Base-by-base conservation (phyloP, 2,888 invertebrate genomes). In the Plebejus anna region DNA sequence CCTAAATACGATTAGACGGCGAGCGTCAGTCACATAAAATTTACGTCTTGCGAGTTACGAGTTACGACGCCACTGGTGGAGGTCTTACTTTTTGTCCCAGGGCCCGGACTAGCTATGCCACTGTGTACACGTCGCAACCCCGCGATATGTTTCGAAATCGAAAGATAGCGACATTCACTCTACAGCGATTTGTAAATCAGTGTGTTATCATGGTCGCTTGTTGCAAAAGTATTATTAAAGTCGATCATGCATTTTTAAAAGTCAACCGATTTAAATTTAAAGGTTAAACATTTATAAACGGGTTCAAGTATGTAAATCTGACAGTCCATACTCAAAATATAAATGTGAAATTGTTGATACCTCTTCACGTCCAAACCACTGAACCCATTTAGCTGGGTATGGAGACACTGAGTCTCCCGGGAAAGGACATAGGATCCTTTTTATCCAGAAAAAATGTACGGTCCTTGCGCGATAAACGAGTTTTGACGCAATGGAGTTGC, bases 211-310 rank as follows among this genome's bases (percentile, higher is more conserved):
- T 22, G 51, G 51, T 51, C 72, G 71, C 16, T 71, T 38, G 71
- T 72, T 55, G 73, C 73, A 73, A 73, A 73, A 73, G 55, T 55
- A 73, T 73, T 7, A 73, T 73, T 55, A 55, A n/a, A 73, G 28
- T 55, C 51, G 28, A 51, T 47, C 47, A 47, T 72, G 36, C 51
- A 28, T 51, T 47, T 42, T 73, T 51, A 73, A 73, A 73, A 73
- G 73, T 51, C 73, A 73, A 55, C 51, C 13, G 22, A 55, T 73
- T 73, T 5, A 32, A 13, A 32, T 73, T 73, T 55, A 51, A 73
- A 73, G 28, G 73, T 73, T 55, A 51, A 4, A 55, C 51, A 55
- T 55, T 73, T 32, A 61, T 61, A 66, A 66, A 16, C 66, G 66
- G 32, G 32, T 4, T 32, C 66, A 66, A 32, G 36, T 66, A 36